Percentiles rank a stretch among this genome's conserved stretches.
phyloP scores from a whole-genome alignment of 1,140 invertebrate species.

The Whitmania pigra region DNA sequence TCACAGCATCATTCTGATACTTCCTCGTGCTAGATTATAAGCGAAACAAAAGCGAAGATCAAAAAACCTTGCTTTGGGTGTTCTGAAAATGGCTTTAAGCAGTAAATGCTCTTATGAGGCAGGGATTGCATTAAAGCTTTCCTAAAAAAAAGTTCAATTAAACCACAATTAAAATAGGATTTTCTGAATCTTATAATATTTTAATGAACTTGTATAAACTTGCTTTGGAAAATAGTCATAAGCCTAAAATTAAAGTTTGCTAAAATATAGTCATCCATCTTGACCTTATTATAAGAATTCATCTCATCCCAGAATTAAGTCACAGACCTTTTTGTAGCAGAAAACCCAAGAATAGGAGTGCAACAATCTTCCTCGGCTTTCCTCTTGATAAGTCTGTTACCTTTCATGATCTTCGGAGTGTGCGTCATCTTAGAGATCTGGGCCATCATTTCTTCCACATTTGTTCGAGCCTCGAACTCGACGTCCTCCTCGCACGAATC shows the following conservation, averaged over 20 bases:
- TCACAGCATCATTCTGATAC: too few species aligned
- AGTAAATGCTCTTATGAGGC: slow-evolving; percentile 32
- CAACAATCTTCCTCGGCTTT: background rate
- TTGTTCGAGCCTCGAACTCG: background rate
- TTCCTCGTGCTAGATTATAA: too few species aligned
- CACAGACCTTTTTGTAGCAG: slow-evolving; percentile 5
- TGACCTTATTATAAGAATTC: too few species aligned
- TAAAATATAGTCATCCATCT: too few species aligned
- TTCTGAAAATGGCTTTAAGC: slow-evolving; percentile 33
- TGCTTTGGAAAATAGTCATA: too few species aligned
- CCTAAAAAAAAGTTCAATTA: slow-evolving; percentile 27
- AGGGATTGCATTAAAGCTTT: slow-evolving; percentile 36
- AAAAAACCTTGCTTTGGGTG: too few species aligned
- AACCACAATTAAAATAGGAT: background rate
- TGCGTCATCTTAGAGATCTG: background rate
- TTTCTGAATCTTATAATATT: background rate
- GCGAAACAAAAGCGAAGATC: too few species aligned
- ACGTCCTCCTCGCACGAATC: background rate
- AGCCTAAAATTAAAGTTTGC: too few species aligned
- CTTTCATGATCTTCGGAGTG: background rate
- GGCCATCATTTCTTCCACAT: background rate
- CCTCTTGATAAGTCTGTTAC: slow-evolving; percentile 3
- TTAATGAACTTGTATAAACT: too few species aligned
- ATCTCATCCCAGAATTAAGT: background rate
- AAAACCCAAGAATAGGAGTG: background rate